Evolutionary conservation across 2,113 vertebrate species (phyloP).

Genomic region (Onychostruthus taczanowskii): DNA sequence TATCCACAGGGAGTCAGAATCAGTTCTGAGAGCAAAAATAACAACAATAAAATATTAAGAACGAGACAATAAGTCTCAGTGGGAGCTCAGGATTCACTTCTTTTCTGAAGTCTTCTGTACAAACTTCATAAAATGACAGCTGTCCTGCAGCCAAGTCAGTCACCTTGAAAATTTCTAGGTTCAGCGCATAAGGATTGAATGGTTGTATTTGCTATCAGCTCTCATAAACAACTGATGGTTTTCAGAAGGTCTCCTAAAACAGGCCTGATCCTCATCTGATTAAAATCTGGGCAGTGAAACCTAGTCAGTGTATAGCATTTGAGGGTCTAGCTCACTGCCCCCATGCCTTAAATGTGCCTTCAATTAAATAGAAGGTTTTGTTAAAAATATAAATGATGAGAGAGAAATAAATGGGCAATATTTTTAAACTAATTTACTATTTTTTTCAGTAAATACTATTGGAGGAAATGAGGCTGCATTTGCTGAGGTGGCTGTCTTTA

Average conservation of each 20-base stretch:
- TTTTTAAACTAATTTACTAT: not conserved
- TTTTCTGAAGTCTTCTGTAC: not conserved
- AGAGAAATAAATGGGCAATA: not conserved
- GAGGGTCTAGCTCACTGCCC: not conserved
- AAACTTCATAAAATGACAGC: not conserved
- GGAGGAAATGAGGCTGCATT: not conserved
- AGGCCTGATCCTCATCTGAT: not conserved
- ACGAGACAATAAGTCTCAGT: not conserved
- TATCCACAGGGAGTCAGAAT: not conserved
- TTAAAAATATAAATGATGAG: not conserved
- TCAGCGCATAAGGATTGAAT: not conserved
- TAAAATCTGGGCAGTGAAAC: not conserved
- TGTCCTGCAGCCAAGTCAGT: constrained; percentile 33
- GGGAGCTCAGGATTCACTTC: not conserved
- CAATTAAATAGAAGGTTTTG: not conserved
- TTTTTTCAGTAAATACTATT: not conserved
- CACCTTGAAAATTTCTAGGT: constrained; percentile 37
- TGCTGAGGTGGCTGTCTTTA: not conserved
- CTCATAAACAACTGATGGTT: not conserved
- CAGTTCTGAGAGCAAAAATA: not conserved
- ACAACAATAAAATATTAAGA: not conserved
- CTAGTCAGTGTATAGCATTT: not conserved
- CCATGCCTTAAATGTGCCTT: not conserved
- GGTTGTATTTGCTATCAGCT: constrained; percentile 19
- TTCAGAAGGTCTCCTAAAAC: not conserved